Percentiles rank a stretch among this genome's conserved stretches.
phyloP scores from a whole-genome alignment of 1,140 invertebrate genomes.

The Centruroides sculpturatus region DNA sequence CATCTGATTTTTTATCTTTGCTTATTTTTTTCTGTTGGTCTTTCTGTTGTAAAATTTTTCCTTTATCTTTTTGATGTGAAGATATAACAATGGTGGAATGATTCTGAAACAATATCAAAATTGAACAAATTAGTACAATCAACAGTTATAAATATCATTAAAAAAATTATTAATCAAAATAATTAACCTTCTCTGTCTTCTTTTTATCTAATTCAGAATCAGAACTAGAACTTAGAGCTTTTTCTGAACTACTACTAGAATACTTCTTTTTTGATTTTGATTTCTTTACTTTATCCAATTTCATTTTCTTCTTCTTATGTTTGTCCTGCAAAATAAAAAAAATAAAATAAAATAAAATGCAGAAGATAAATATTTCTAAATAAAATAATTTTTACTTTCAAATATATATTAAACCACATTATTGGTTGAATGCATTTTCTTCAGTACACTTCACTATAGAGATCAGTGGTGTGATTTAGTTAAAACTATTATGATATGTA shows the following conservation, averaged over 20 bases:
- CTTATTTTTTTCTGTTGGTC: background rate
- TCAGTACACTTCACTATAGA: no score
- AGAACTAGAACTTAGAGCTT: no score
- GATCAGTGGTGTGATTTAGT: no score
- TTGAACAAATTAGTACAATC: no score
- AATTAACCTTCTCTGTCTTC: background rate
- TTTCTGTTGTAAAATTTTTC: background rate
- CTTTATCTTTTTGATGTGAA: background rate
- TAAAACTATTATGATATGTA: no score
- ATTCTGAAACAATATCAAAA: no score
- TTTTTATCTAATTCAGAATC: background rate
- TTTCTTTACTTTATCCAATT: background rate
- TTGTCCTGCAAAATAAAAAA: background rate
- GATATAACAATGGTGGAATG: background rate
- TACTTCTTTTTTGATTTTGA: background rate
- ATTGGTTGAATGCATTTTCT: no score
- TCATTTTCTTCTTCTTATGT: background rate
- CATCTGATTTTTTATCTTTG: constrained; percentile 3
- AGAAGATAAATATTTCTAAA: no score
- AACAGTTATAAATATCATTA: no score
- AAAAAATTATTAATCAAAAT: background rate
- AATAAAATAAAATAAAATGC: background rate
- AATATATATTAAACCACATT: no score
- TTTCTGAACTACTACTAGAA: background rate
- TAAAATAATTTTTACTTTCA: no score